Base-by-base conservation (phyloP, 2,113 vertebrate species). In the Pelvicachromis taeniatus region DNA sequence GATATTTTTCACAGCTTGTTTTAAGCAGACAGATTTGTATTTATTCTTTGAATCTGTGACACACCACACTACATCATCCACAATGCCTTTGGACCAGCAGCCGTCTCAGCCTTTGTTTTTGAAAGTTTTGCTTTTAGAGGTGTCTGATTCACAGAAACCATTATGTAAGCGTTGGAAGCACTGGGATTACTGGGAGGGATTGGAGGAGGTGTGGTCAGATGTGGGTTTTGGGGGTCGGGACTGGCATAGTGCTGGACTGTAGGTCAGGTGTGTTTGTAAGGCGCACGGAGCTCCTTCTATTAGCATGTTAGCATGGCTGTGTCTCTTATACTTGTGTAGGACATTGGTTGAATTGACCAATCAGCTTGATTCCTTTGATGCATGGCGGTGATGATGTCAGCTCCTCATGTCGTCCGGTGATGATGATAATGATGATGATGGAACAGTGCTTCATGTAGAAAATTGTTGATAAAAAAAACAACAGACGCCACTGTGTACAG, bases 11-110 rank as follows among this genome's bases (percentile, higher is more conserved):
- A 33, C 35, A 38, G 38, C 63, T 77, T 58, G 52, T 82, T 73
- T 70, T 65, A 83, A 61, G 81, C 81, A 83, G 77, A 61, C 23
- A 12, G 33, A 33, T 53, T 53, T 53, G 50, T 75, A 19, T 63
- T 63, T 54, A 53, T 77, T 10, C 55, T 83, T 59, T 21, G 38
- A 33, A 42, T 21, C 45, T n/a, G n/a, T 70, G 42, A 83, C 38
- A 63, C 29, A 31, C 70, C 81, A 87, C 87, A 92, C 89, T 92
- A 93, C 90, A 83, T 85, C 88, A 85, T 87, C 90, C 85, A 87
- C 26, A 87, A 90, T 88, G 42, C 89, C 85, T 86, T 88, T 87
- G 56, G 33, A 83, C 40, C 23, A 50, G n/a, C 77, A 86, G 29
- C 77, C 68, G 17, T 48, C 45, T 73, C 68, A 73, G 16, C 7